Evolutionary conservation across 2,888 invertebrate species (phyloP).

Genomic region (Volucella inanis): DNA sequence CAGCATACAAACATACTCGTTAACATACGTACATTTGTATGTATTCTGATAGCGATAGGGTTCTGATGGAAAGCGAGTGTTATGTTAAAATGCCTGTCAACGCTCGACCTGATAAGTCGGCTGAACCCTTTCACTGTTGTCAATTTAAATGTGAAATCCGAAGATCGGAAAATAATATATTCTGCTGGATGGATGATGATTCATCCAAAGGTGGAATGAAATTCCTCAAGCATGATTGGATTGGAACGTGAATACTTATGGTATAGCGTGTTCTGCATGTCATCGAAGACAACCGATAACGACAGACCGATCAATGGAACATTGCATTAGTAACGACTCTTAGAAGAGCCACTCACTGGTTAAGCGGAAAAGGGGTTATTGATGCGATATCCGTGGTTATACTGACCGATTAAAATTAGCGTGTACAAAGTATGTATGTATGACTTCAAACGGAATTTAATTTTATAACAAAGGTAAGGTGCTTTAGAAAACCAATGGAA

Average conservation of each 20-base stretch:
- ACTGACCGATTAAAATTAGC: constrained; percentile 62
- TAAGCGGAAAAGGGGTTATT: constrained; percentile 30
- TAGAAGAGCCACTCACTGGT: constrained; percentile 52
- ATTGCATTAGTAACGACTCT: constrained; percentile 41
- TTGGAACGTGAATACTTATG: constrained; percentile 47
- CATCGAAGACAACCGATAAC: constrained; percentile 33
- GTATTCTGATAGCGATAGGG: neutral
- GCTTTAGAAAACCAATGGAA: too few relatives aligned
- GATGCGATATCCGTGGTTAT: constrained; percentile 30
- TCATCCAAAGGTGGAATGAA: constrained; percentile 35
- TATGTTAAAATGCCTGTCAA: constrained; percentile 25
- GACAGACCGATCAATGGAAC: constrained; percentile 21
- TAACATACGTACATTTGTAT: constrained; percentile 29
- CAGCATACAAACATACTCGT: constrained; percentile 11
- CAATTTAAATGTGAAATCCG: constrained; percentile 31
- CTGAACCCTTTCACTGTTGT: constrained; percentile 58
- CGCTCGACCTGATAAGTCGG: constrained; percentile 45
- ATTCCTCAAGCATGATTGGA: constrained; percentile 62
- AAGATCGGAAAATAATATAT: constrained; percentile 36
- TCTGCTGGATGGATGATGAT: constrained; percentile 58
- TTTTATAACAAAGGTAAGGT: too few relatives aligned
- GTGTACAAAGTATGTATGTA: neutral
- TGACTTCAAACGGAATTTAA: too few relatives aligned
- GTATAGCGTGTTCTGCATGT: constrained; percentile 26
- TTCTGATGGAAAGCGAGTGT: neutral